Base-by-base conservation (phyloP, 2,888 invertebrate species). In the Helobdella robusta region DNA sequence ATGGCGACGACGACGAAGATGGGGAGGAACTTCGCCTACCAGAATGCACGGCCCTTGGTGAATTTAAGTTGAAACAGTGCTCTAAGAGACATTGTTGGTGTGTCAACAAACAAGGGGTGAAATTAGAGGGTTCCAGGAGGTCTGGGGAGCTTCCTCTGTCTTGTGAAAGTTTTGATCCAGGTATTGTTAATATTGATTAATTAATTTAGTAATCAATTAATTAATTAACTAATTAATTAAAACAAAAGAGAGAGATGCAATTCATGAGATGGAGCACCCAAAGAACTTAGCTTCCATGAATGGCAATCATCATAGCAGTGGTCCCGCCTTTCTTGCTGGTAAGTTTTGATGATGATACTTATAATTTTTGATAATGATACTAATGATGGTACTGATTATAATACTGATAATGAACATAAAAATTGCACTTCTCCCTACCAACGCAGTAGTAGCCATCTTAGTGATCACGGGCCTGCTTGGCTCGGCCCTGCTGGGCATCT, bases 311-410 rank as follows among this genome's bases (percentile, higher is more conserved):
- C 36, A 44, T 23, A 46, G 46, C 40, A 61, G 30, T 28, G 46
- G 46, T 25, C 61, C 61, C 5, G 61, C 61, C 61, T 61, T 61
- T n/a, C 46, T 61, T 8, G 61, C 40, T 40, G 61, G 61, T 61
- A 20, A 60, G 40, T 36, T 23, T 5, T 32, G 11, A 15, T 30
- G 35, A 8, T 2, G 52, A n/a, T n/a, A n/a, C n/a, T n/a, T 11
- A 2, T 48, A 5, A 4, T 48, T 48, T 48, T 15, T 48, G 3
- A 48, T 23, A 8, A 48, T 2, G 25, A 23, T 48, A 5, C 2
- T 20, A 40, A 15, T 11, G 15, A 40, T 40, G 11, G 40, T 8
- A 40, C n/a, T n/a, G n/a, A n/a, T n/a, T n/a, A n/a, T n/a, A n/a
- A n/a, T n/a, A n/a, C n/a, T n/a, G n/a, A n/a, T n/a, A n/a, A n/a